Evolutionary conservation across 2,797 vertebrate genomes (phyloP).

Genomic region (Miichthys miiuy): DNA sequence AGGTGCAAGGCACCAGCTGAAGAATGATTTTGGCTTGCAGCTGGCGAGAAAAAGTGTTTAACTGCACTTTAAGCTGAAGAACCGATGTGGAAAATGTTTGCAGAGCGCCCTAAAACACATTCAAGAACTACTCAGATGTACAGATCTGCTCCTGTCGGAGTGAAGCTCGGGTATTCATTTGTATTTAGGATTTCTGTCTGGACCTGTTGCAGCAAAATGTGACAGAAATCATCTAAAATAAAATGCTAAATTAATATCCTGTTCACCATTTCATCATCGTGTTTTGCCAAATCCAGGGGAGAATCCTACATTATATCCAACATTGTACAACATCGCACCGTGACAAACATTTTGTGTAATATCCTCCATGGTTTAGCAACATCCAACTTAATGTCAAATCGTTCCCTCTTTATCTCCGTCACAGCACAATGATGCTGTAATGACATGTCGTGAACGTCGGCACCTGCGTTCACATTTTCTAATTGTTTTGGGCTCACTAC

Average conservation of each 20-base stretch:
- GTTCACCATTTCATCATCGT: not conserved
- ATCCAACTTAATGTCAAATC: not conserved
- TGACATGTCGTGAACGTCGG: not conserved
- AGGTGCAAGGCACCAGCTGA: constrained; percentile 30
- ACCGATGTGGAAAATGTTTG: not conserved
- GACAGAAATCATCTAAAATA: not conserved
- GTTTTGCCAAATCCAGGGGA: not conserved
- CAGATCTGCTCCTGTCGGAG: not conserved
- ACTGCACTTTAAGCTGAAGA: constrained; percentile 11
- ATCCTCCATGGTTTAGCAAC: not conserved
- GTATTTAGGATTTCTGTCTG: not conserved
- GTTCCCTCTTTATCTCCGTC: not conserved
- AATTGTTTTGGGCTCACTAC: not conserved
- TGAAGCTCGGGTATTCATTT: not conserved
- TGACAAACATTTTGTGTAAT: not conserved
- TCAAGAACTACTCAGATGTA: not conserved
- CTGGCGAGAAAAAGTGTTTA: constrained; percentile 14
- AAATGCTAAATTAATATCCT: not conserved
- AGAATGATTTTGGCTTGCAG: constrained; percentile 35
- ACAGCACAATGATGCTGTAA: not conserved
- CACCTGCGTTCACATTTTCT: not conserved
- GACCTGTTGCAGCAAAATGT: not conserved
- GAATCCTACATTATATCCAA: not conserved
- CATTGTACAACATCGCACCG: too few species aligned
- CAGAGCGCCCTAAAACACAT: not conserved